Base-by-base conservation (phyloP, 2,113 vertebrate species). In the Tragelaphus imberbis region DNA sequence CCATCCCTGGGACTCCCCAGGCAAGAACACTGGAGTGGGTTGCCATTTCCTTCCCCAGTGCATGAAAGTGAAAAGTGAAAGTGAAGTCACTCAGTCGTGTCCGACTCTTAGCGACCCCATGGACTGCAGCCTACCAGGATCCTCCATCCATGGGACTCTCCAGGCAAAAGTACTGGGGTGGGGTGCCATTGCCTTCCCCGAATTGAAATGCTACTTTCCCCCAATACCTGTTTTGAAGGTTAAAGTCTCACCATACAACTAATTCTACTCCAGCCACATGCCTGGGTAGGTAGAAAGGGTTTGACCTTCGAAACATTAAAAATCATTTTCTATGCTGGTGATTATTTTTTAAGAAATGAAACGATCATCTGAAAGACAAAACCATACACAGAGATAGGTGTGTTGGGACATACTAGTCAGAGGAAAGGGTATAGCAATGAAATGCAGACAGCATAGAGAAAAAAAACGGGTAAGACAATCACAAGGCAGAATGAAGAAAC, bases 221-320 rank as follows among this genome's bases (percentile, higher is more conserved):
- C 55, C 19, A 81, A 51, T n/a, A 96, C 8, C 4, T 77, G 87
- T 63, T 71, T 63, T 88, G 58, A 92, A 44, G 27, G 9, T 33
- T 82, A 19, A 86, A 90, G 79, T 80, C 9, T 91, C 47, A 91
- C 55, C 25, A 11, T 8, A 56, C 59, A 79, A 51, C 59, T 82
- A 59, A 33, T 58, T 11, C 5, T 71, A 63, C 6, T 85, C 14
- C 6, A 93, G 6, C 15, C n/a, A 84, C 49, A 85, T 51, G 56
- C 9, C 12, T 75, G 75, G 87, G 13, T 49, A 93, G 40, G 44
- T 65, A 80, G 65, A 81, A 93, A 82, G 25, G n/a, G 7, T 49
- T 40, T 94, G 85, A 95, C 79, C 49, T 91, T 94, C 5, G 28
- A 96, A 89, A 12, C n/a, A 91, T 92, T 93, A 96, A 93, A 61